Conservation (phyloP, 2,113 vertebrate genomes). For the Spea multiplicata region DNA sequence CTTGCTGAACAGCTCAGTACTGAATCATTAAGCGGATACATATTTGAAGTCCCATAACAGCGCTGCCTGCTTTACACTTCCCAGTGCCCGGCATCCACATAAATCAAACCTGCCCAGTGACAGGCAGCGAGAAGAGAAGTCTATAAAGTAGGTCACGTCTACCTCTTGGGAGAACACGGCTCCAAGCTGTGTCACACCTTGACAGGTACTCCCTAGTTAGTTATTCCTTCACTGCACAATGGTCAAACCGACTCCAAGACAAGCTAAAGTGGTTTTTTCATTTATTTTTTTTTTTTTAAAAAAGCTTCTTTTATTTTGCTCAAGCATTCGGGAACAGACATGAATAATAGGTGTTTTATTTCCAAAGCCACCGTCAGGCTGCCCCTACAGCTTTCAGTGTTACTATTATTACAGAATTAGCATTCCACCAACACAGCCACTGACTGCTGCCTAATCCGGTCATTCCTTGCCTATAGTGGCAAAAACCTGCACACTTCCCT, state of each 20-base stretch:
- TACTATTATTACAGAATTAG: slow-evolving; percentile 32
- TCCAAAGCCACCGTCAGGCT: slow-evolving; percentile 14
- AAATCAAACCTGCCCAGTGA: slow-evolving; percentile 42
- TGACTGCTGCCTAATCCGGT: slow-evolving; percentile 26
- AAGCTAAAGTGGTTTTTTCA: slow-evolving; percentile 11
- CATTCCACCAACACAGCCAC: slow-evolving; percentile 25
- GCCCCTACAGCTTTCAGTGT: slow-evolving; percentile 22
- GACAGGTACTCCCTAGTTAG: slow-evolving; percentile 38
- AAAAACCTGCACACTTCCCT: slow-evolving; percentile 9
- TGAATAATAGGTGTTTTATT: slow-evolving; percentile 13
- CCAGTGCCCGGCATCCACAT: slow-evolving; percentile 4
- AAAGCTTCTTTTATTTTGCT: neutral
- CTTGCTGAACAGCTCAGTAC: no score
- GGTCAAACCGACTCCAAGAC: slow-evolving; percentile 13
- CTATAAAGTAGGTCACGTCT: slow-evolving; percentile 37
- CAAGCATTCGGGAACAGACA: slow-evolving; percentile 5
- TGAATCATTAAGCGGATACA: no score
- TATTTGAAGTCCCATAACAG: slow-evolving; percentile 23
- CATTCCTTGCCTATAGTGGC: neutral
- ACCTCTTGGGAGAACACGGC: slow-evolving; percentile 27
- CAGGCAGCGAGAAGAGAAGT: slow-evolving; percentile 8
- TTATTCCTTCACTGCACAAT: slow-evolving; percentile 10
- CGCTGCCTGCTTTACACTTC: slow-evolving; percentile 8
- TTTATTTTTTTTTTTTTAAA: neutral
- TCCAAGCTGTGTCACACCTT: slow-evolving; percentile 25